Evolutionary conservation across 1,140 invertebrate species (phyloP), one percentile per base, ranked within the genome.

Genomic region (Bombus waltoni): DNA sequence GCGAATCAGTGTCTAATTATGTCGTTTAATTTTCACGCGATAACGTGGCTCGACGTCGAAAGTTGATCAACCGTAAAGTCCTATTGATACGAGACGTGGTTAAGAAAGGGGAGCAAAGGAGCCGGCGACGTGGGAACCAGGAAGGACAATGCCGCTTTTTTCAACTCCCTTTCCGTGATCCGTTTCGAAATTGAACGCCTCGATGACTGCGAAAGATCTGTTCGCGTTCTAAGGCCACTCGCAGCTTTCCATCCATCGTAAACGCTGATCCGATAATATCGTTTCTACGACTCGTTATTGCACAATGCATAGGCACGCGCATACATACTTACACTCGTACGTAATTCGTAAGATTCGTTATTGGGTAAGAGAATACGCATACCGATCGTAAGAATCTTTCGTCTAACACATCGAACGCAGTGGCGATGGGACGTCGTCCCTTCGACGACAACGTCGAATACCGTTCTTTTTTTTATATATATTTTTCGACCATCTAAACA

Each of bases 1-100:
- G 25, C 13, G 38, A n/a, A 72, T 72, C 44, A 40, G 75, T 38
- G 83, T 72, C 86, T 88, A 89, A 90, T 92, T 87, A 85, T 86
- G 44, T 81, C 66, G 68, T 73, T 91, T 85, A 81, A 72, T 72
- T 73, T 83, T 76, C 80, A 65, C 44, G 65, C 38, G 53, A 76
- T 77, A 53, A 32, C 57, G 71, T 59, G 57, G 66, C 53, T 38
- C 40, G 44, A 73, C 62, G 57, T 44, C 59, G 73, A 38, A 62
- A 79, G 15, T 83, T 83, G 88, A 25, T 87, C 76, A 82, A 91
- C 81, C 87, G 83, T 66, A 59, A 87, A 90, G 74, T 44, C 28
- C 25, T 13, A 73, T 57, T 59, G 42, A 87, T 6, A 66, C 53
- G 75, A 40, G 68, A 47, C 32, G 70, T 10, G 28, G 62, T 81